Evolutionary conservation across 1,140 invertebrate species (phyloP).

Genomic region (Adoxophyes honmai): DNA sequence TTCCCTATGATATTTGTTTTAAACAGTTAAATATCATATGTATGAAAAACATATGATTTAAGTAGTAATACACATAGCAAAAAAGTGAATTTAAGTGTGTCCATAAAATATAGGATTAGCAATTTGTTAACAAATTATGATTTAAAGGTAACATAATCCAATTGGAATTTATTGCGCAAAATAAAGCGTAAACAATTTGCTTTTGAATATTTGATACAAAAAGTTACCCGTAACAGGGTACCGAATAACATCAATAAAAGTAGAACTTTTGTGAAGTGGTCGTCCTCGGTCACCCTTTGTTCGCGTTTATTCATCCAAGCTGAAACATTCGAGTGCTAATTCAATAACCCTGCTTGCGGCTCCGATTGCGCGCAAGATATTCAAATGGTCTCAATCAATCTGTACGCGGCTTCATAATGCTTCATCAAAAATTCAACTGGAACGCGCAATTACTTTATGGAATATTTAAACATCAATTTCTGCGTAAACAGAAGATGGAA

Average conservation of each 20-base stretch:
- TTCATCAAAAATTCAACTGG: constrained; percentile 67
- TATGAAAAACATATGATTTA: too few relatives aligned
- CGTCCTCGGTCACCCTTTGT: constrained; percentile 36
- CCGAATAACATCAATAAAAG: constrained; percentile 18
- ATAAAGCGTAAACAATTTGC: constrained; percentile 4
- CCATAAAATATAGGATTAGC: too few relatives aligned
- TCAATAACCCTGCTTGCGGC: constrained; percentile 45
- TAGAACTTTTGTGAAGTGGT: constrained; percentile 32
- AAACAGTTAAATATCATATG: constrained; percentile 18
- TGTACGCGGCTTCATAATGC: constrained; percentile 43
- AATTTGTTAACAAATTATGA: background rate
- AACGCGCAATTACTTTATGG: constrained; percentile 60
- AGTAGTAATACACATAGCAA: too few relatives aligned
- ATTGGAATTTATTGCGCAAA: constrained; percentile 7
- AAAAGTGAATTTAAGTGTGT: too few relatives aligned
- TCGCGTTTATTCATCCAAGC: constrained; percentile 50
- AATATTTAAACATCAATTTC: constrained; percentile 60
- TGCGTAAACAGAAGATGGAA: constrained; percentile 54
- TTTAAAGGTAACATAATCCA: background rate
- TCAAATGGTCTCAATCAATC: constrained; percentile 69
- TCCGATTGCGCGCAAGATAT: constrained; percentile 59
- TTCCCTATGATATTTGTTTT: constrained; percentile 18
- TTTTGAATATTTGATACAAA: constrained; percentile 26
- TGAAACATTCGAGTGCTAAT: constrained; percentile 61
- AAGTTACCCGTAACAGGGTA: constrained; percentile 27